Evolutionary conservation across 2,888 invertebrate genomes (phyloP).

Genomic region (Lycaena phlaeas): DNA sequence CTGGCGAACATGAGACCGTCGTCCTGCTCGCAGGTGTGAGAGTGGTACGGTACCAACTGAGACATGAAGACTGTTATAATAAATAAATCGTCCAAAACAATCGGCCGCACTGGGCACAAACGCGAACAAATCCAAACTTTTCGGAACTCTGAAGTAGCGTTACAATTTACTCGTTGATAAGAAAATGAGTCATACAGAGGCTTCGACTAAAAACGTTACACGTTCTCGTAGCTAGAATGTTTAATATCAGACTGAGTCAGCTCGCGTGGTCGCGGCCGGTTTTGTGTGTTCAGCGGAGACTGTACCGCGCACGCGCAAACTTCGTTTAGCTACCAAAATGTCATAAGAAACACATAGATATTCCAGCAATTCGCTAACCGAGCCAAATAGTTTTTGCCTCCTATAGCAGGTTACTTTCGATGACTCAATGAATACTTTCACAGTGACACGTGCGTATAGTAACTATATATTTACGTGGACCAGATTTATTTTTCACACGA

Average conservation of each 20-base stretch:
- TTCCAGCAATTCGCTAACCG: slow-evolving; percentile 49
- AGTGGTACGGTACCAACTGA: slow-evolving; percentile 75
- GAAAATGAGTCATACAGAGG: slow-evolving; percentile 55
- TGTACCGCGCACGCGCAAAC: slow-evolving; percentile 59
- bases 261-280: slow-evolving; percentile 54
- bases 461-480: slow-evolving; percentile 22
- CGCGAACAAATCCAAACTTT: slow-evolving; percentile 40
- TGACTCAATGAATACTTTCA: slow-evolving; percentile 59
- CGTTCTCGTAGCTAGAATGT: slow-evolving; percentile 62
- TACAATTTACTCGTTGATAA: slow-evolving; percentile 56
- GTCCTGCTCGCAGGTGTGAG: slow-evolving; percentile 62
- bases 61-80: slow-evolving; percentile 71
- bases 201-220: slow-evolving; percentile 40
- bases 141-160: slow-evolving; percentile 34
- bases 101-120: slow-evolving; percentile 34
- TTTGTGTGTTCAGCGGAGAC: slow-evolving; percentile 53
- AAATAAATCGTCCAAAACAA: slow-evolving; percentile 40
- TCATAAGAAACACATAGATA: slow-evolving; percentile 39
- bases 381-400: slow-evolving; percentile 41
- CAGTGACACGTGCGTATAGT: slow-evolving; percentile 32
- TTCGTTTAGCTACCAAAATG: slow-evolving; percentile 31
- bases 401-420: slow-evolving; percentile 33
- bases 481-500: not conserved
- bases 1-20: slow-evolving; percentile 71
- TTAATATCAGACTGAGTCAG: slow-evolving; percentile 69